These are phyloP conservation scores for Cirrhinus molitorella DNA, from an alignment of 2,797 vertebrate species.

Conservation along the genomic window DNA sequence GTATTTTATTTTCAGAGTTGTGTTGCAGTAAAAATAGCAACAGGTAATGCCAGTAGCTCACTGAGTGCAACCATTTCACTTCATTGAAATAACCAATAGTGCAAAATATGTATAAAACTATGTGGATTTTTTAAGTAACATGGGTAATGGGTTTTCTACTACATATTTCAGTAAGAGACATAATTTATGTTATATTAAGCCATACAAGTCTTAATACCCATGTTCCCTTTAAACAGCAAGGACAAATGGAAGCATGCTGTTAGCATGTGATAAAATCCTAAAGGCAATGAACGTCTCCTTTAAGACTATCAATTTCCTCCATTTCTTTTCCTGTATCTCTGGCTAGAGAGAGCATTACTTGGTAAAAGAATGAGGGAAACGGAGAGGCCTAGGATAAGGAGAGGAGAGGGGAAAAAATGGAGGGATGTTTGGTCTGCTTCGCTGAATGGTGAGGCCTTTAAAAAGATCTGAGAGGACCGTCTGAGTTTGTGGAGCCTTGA, in stretches of 20 bases:
- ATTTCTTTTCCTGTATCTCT: conserved; percentile 16
- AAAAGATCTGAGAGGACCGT: conserved; percentile 13
- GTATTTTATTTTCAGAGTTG: too few species aligned
- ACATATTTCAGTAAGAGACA: too few species aligned
- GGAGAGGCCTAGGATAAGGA: not conserved
- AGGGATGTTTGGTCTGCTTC: not conserved
- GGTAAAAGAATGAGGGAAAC: not conserved
- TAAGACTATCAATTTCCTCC: conserved; percentile 10
- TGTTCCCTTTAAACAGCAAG: not conserved
- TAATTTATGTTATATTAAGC: too few species aligned
- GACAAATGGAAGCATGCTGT: conserved; percentile 1
- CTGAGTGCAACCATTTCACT: too few species aligned
- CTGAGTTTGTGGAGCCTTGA: conserved; percentile 27
- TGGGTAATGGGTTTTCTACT: too few species aligned
- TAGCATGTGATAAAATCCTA: conserved; percentile 3
- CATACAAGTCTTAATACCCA: too few species aligned
- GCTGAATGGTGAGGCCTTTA: not conserved
- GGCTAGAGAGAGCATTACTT: not conserved
- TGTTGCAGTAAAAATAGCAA: too few species aligned
- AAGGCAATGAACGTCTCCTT: not conserved
- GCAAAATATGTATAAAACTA: too few species aligned
- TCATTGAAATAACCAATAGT: too few species aligned
- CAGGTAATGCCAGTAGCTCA: too few species aligned
- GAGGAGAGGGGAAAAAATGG: not conserved
- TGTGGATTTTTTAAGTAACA: too few species aligned